These are phyloP conservation scores for Ochlodes sylvanus DNA, from an alignment of 2,888 invertebrate genomes.

Conservation along the genomic window DNA sequence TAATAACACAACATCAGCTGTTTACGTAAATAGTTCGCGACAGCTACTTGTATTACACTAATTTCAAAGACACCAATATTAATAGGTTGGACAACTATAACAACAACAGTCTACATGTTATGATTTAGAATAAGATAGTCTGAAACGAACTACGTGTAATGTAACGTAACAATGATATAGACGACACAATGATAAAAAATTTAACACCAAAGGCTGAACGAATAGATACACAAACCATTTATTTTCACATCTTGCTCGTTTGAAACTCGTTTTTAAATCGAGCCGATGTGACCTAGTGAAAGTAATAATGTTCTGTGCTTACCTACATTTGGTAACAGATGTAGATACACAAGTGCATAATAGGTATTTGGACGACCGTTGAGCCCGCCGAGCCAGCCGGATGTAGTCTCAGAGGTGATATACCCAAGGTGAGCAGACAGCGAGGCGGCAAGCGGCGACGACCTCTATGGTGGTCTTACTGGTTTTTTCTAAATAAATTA, in stretches of 20 bases:
- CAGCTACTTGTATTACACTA: too few species aligned
- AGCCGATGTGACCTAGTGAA: slow-evolving; percentile 60
- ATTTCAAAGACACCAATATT: too few species aligned
- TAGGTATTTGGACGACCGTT: slow-evolving; percentile 55
- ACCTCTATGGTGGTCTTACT: slow-evolving; percentile 69
- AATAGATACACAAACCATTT: slow-evolving; percentile 33
- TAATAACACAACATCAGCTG: too few species aligned
- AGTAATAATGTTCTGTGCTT: slow-evolving; percentile 52
- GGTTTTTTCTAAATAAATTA: slow-evolving; percentile 73
- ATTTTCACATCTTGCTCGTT: slow-evolving; percentile 42
- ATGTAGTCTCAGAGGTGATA: slow-evolving; percentile 58
- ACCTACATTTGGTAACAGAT: slow-evolving; percentile 46
- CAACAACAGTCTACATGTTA: too few species aligned
- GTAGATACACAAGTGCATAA: slow-evolving; percentile 48
- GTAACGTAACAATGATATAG: background rate
- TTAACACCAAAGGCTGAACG: background rate
- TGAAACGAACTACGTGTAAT: too few species aligned
- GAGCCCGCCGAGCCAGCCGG: slow-evolving; percentile 57
- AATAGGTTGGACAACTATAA: too few species aligned
- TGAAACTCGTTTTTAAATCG: slow-evolving; percentile 48
- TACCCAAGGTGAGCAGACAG: slow-evolving; percentile 78
- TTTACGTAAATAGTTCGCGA: too few species aligned
- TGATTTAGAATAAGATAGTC: too few species aligned
- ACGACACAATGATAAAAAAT: slow-evolving; percentile 11
- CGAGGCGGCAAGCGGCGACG: slow-evolving; percentile 71